A percentile compares a stretch with the other conserved stretches of the same genome.
phyloP scores from a whole-genome alignment of 2,888 invertebrate species.

The Melanotus villosus region DNA sequence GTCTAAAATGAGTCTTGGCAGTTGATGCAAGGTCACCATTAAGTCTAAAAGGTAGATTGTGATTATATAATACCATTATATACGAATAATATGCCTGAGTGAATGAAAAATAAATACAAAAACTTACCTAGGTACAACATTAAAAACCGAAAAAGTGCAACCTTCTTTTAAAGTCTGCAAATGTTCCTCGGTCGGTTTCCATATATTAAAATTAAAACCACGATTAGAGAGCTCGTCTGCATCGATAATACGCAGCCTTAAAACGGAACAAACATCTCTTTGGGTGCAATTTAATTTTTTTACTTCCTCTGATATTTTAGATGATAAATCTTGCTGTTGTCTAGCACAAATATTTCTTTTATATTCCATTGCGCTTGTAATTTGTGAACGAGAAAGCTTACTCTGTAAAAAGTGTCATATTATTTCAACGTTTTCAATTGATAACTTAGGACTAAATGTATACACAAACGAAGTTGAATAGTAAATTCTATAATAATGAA shows the following conservation, averaged over 20 bases:
- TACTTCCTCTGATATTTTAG: conserved; percentile 52
- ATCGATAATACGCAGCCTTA: conserved; percentile 69
- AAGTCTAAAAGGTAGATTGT: conserved; percentile 50
- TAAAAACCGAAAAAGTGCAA: conserved; percentile 72
- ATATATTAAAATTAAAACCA: conserved; percentile 75
- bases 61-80: neutral
- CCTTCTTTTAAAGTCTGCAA: conserved; percentile 75
- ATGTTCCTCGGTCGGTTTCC: conserved; percentile 79
- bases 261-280: conserved; percentile 67
- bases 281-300: conserved; percentile 50
- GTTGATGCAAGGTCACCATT: conserved; percentile 58
- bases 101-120: too few species aligned
- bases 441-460: too few species aligned
- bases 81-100: too few species aligned
- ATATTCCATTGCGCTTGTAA: conserved; percentile 66
- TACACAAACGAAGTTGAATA: too few species aligned
- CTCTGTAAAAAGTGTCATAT: too few species aligned
- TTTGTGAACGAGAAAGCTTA: conserved; percentile 68
- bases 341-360: conserved; percentile 62
- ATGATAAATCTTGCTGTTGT: conserved; percentile 57
- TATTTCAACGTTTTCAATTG: too few species aligned
- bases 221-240: conserved; percentile 54
- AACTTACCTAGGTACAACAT: conserved; percentile 69
- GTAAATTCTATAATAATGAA: too few species aligned
- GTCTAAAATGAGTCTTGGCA: conserved; percentile 57